phyloP scores from a whole-genome alignment of 2,888 invertebrate species.

The Ormyrus rosae region DNA sequence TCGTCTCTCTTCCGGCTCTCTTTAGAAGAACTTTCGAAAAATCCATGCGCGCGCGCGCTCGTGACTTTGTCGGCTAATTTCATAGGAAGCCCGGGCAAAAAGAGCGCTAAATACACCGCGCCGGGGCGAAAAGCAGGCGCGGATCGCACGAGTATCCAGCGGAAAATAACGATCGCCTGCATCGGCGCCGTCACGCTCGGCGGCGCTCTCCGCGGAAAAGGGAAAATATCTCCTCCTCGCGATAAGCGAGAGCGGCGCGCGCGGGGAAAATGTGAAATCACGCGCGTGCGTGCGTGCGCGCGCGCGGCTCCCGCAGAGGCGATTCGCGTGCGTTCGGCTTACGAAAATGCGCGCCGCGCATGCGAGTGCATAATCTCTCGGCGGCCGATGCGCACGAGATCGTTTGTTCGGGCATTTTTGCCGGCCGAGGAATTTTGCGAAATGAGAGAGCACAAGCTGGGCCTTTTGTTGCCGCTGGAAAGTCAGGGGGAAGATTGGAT shows the following conservation, averaged over 20 bases:
- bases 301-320: neutral
- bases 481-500: slow-evolving; percentile 7
- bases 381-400: neutral
- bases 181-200: slow-evolving; percentile 41
- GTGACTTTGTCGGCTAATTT: slow-evolving; percentile 9
- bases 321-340: slow-evolving; percentile 15
- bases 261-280: slow-evolving; percentile 49
- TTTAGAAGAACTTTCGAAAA: slow-evolving; percentile 33
- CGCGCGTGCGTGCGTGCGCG: neutral
- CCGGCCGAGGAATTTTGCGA: slow-evolving; percentile 15
- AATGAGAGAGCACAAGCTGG: neutral
- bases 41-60: neutral
- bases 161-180: neutral
- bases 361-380: slow-evolving; percentile 11
- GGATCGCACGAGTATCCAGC: neutral
- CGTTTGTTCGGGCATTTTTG: neutral
- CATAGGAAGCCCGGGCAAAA: slow-evolving; percentile 17
- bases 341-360: slow-evolving; percentile 22
- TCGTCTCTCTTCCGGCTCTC: slow-evolving; percentile 25
- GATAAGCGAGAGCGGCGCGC: slow-evolving; percentile 12
- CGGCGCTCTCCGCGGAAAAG: slow-evolving; percentile 26
- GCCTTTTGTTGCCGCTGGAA: slow-evolving; percentile 1
- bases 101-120: slow-evolving; percentile 37
- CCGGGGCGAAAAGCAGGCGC: slow-evolving; percentile 39
- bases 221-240: slow-evolving; percentile 28